Evolutionary conservation across 2,888 invertebrate genomes (phyloP), one percentile per base, ranked within the genome.

Genomic region (Mystacides longicornis): DNA sequence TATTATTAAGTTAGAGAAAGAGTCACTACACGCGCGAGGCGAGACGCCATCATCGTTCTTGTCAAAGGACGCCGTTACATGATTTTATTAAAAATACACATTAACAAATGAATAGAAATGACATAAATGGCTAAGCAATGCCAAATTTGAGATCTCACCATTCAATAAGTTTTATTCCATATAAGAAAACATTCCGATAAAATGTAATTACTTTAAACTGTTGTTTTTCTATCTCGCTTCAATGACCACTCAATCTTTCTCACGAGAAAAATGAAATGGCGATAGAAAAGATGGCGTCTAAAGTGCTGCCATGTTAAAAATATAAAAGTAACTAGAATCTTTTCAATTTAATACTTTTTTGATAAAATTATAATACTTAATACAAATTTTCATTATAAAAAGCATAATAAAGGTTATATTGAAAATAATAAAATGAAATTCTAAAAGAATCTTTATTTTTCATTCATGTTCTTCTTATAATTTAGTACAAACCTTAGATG

Each of bases 241-340:
- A 62, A 62, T 63, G 62, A 60, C 60, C 61, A 55, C 52, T 57
- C 58, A 56, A 48, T 53, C 76, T 71, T 75, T 77, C 77, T 77
- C 77, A 75, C 67, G 65, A 71, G 67, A 71, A 68, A 73, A 75
- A 76, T 67, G 78, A 78, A 77, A 78, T 77, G 78, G 78, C 76
- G 74, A 77, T 77, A 77, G 68, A 69, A 72, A 54, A 67, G 68
- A 77, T 77, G 77, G 77, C 75, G 68, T 66, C 60, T 49, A 19
- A 31, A 23, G 56, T 49, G 55, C 45, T 42, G 33, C 52, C 60
- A 57, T 22, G n/a, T 11, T n/a, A 3, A 19, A 54, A 57, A 57
- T 51, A 53, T 48, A 53, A 14, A 3, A n/a, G 37, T 37, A 37
- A 37, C 37, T 37, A 37, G 37, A 37, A n/a, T n/a, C n/a, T n/a